phyloP scores from a whole-genome alignment of 2,888 invertebrate species.

The Punctoribates punctum region DNA sequence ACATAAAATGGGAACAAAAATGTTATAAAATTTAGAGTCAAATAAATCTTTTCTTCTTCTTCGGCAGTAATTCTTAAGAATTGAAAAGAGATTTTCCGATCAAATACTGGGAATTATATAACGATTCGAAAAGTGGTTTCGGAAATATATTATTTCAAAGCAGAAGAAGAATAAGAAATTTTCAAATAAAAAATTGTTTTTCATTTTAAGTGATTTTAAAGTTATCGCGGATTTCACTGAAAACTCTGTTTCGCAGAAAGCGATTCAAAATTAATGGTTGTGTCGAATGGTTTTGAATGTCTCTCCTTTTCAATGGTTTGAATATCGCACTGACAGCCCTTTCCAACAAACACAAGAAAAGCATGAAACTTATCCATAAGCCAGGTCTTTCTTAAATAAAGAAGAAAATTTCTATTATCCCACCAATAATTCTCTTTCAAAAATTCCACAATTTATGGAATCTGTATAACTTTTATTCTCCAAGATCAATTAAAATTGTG shows the following conservation, averaged over 20 bases:
- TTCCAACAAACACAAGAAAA: too few species aligned
- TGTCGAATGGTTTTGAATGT: conserved; percentile 12
- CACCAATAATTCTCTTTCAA: too few species aligned
- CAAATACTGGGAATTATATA: background rate
- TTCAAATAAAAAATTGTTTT: background rate
- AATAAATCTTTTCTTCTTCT: background rate
- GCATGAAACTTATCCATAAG: too few species aligned
- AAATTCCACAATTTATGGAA: too few species aligned
- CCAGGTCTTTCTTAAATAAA: too few species aligned
- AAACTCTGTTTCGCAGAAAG: background rate
- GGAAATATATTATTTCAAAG: background rate
- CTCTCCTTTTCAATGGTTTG: background rate
- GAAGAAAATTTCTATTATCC: too few species aligned
- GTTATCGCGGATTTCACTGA: background rate
- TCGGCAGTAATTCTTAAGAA: background rate
- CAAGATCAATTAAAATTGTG: too few species aligned
- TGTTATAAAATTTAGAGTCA: background rate
- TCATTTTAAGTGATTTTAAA: background rate
- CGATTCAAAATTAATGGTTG: conserved; percentile 21
- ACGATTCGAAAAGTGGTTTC: conserved; percentile 15
- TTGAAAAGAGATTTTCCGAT: background rate
- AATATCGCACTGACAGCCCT: too few species aligned
- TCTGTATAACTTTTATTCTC: too few species aligned
- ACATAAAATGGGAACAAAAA: background rate
- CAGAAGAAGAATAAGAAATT: background rate